Conservation (phyloP, 1,140 invertebrate genomes). For the Antheraea pernyi region DNA sequence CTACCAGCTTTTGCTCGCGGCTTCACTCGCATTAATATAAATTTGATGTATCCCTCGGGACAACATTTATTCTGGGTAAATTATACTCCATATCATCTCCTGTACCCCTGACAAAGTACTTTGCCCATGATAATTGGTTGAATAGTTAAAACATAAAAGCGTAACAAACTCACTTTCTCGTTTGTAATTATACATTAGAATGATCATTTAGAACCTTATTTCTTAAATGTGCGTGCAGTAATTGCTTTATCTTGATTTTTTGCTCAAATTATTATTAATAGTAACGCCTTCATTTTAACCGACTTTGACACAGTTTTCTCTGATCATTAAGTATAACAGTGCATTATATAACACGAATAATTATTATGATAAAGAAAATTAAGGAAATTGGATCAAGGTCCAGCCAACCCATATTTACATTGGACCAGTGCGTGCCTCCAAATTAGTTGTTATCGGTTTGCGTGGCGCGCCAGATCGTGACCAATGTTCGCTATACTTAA, state of each 20-base stretch:
- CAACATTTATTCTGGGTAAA: too few relatives aligned
- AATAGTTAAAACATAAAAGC: too few relatives aligned
- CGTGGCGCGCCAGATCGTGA: slow-evolving; percentile 42
- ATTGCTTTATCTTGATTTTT: background rate
- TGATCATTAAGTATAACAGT: slow-evolving; percentile 5
- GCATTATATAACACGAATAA: background rate
- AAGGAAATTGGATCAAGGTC: slow-evolving; percentile 52
- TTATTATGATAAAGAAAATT: background rate
- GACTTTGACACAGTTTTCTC: background rate
- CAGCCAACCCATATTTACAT: slow-evolving; percentile 47
- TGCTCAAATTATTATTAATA: background rate
- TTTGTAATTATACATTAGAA: too few relatives aligned
- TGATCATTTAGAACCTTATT: background rate
- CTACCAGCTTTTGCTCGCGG: too few relatives aligned
- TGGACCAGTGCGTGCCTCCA: slow-evolving; percentile 53
- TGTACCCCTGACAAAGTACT: too few relatives aligned
- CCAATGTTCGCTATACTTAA: slow-evolving; percentile 33
- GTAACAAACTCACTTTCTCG: too few relatives aligned
- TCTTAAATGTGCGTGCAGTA: background rate
- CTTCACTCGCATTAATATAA: too few relatives aligned
- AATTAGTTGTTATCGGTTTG: slow-evolving; percentile 55
- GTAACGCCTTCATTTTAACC: background rate
- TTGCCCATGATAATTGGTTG: too few relatives aligned
- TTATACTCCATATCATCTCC: too few relatives aligned
- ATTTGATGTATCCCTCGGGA: too few relatives aligned